Base-by-base conservation (phyloP, 2,797 vertebrate species). In the Anguilla pacifica region DNA sequence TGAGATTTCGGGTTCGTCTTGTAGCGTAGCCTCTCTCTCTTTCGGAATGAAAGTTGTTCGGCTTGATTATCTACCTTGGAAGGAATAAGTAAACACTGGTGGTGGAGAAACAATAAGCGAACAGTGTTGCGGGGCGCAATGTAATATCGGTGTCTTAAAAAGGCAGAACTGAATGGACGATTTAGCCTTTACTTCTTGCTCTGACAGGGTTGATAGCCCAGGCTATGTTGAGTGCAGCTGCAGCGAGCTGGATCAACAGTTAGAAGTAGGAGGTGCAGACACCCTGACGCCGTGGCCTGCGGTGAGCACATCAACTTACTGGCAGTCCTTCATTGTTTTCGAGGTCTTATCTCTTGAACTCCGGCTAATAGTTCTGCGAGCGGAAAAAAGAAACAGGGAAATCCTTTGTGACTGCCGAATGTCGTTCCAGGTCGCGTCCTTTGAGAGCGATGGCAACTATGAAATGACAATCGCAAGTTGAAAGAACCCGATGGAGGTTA, bases 271-370 rank as follows among this genome's bases (percentile, higher is more conserved):
- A 94, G 93, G 94, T 93, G 90, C 96, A 97, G 97, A 97, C 97
- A 95, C 93, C 67, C 93, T 91, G 97, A 97, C 97, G 97, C 97
- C 97, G 35, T 43, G 96, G 95, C 95, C 95, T 92, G 93, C 92
- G 93, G 95, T 95, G 95, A 95, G 95, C 96, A 94, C 95, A 93
- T 91, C 95, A 94, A 94, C 91, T 94, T 92, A 94, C 93, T 92
- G 96, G 94, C 96, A 93, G 94, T 94, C 95, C 92, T 91, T 94
- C 94, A 95, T 96, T 96, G 96, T 96, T 96, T 97, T 95, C 93
- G 89, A 93, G 95, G 92, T 95, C 94, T 96, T 97, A 95, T 96
- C 96, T 95, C 93, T 94, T 94, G 91, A 89, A 92, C 91, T 90
- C 88, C 87, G 92, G 91, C 90, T 93, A 94, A 92, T 3, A 90